These are phyloP conservation scores for Enteromius radiatus DNA, from an alignment of 2,797 vertebrate genomes.

Conservation along the genomic window DNA sequence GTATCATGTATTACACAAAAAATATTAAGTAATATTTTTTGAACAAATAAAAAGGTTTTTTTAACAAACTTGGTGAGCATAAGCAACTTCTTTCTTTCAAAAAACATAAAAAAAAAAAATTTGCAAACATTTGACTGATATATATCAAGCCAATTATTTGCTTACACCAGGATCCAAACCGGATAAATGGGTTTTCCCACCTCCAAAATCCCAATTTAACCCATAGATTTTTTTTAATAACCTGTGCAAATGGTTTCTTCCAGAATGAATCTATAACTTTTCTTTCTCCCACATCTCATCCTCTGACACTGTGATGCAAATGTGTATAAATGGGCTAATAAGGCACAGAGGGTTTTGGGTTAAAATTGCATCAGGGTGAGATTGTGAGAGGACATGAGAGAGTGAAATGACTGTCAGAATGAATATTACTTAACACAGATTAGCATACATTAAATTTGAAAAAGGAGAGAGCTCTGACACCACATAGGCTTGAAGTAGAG, in stretches of 20 bases:
- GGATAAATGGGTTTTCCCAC: background rate
- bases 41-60: background rate
- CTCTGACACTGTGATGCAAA: slow-evolving; percentile 38
- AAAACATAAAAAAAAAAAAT: background rate
- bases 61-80: background rate
- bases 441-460: slow-evolving; percentile 52
- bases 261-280: slow-evolving; percentile 1
- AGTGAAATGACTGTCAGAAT: slow-evolving; percentile 48
- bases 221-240: background rate
- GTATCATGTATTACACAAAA: background rate
- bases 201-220: slow-evolving; percentile 5
- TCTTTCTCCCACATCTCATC: slow-evolving; percentile 34
- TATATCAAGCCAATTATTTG: background rate
- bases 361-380: slow-evolving; percentile 36
- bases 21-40: background rate
- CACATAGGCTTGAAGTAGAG: slow-evolving; percentile 31
- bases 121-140: background rate
- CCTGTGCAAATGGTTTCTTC: background rate
- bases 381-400: slow-evolving; percentile 39
- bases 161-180: background rate
- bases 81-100: background rate
- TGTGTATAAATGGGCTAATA: slow-evolving; percentile 55
- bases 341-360: slow-evolving; percentile 25
- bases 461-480: slow-evolving; percentile 29
- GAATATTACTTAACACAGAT: slow-evolving; percentile 49